Evolutionary conservation across 2,888 invertebrate genomes (phyloP).

Genomic region (Coleophora flavipennella): DNA sequence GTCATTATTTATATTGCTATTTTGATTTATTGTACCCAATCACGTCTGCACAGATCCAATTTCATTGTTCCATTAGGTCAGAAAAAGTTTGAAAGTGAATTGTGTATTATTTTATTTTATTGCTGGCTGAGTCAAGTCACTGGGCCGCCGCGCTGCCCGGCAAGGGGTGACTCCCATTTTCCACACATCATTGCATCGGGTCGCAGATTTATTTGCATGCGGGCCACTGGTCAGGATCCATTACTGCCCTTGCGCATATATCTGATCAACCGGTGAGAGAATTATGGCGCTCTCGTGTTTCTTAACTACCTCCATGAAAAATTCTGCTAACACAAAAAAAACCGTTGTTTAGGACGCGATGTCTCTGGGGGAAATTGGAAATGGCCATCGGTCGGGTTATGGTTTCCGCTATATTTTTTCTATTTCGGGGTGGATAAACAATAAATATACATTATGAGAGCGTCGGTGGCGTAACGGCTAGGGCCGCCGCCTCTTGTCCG

Average conservation of each 20-base stretch:
- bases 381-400: slow-evolving; percentile 52
- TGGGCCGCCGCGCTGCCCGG: slow-evolving; percentile 26
- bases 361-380: slow-evolving; percentile 39
- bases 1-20: neutral
- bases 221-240: slow-evolving; percentile 73
- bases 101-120: slow-evolving; percentile 21
- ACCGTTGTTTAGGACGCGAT: slow-evolving; percentile 42
- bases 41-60: slow-evolving; percentile 1
- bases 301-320: slow-evolving; percentile 56
- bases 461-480: too few relatives aligned
- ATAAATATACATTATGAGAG: neutral
- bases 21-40: neutral
- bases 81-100: slow-evolving; percentile 6
- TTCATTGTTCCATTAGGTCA: neutral
- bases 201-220: slow-evolving; percentile 74
- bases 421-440: slow-evolving; percentile 29
- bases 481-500: too few relatives aligned
- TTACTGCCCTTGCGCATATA: slow-evolving; percentile 68
- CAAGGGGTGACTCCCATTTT: slow-evolving; percentile 66
- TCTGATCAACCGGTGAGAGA: slow-evolving; percentile 69
- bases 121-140: slow-evolving; percentile 17
- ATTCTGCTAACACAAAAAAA: slow-evolving; percentile 41
- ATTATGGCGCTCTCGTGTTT: slow-evolving; percentile 68
- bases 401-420: slow-evolving; percentile 57
- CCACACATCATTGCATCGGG: slow-evolving; percentile 73